Evolutionary conservation across 2,113 vertebrate species (phyloP), one percentile per base, ranked within the genome.

Genomic region (Aviceda subcristata): DNA sequence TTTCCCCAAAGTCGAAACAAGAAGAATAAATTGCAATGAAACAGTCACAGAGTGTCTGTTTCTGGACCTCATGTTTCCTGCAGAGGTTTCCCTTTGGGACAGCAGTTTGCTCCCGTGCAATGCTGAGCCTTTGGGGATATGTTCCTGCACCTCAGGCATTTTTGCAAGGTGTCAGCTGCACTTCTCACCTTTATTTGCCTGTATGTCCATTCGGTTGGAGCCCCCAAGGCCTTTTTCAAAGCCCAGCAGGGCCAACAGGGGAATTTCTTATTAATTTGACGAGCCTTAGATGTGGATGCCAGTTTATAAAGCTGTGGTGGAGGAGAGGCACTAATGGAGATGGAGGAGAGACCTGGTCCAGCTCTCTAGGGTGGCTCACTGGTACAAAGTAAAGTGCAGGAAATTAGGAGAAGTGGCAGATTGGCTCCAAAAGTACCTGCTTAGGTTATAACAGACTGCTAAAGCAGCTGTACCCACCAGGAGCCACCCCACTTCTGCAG

Each of bases 71-170:
- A 3, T 0, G 0, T 26, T 72, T 72, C 71, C 39, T 3, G 0
- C 32, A 14, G 30, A 66, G 8, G 39, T 46, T 88, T 66, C 26
- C 18, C 24, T 79, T 57, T 55, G n/a, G 63, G 64, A 9, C 51
- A 75, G 43, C 0, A 0, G 9, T 55, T 90, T 87, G 14, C 5
- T n/a, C 29, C 17, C 17, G 3, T 20, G 66, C 0, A 0, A 32
- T 59, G 66, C 39, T 77, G 45, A 81, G 24, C 11, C 29, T 55
- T 18, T 5, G 6, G 53, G 71, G 75, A 62, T 32, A 4, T 0
- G 0, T 59, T 85, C 56, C 69, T 69, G 59, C 46, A 41, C 22
- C 60, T 75, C 41, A 34, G 9, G 12, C 10, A 27, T n/a, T 81
- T 88, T 89, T 72, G 56, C 72, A 63, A 50, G 24, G n/a, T 50